Evolutionary conservation across 1,140 invertebrate genomes (phyloP).

Genomic region (Zaprionus lachaisei): DNA sequence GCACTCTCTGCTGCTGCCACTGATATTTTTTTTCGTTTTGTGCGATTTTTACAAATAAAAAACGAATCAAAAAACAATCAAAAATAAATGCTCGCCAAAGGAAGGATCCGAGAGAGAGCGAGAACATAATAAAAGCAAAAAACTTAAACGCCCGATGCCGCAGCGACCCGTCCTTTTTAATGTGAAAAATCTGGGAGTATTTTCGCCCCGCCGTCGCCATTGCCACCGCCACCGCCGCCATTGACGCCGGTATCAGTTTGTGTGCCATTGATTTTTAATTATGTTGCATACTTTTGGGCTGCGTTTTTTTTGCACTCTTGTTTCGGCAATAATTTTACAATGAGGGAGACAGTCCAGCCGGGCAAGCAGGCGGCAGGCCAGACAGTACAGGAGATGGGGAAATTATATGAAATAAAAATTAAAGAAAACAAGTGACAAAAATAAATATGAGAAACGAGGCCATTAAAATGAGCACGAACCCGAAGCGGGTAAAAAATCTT

Average conservation of each 20-base stretch:
- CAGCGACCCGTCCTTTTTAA: slow-evolving; percentile 56
- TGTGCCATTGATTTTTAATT: slow-evolving; percentile 84
- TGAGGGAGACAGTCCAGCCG: not conserved
- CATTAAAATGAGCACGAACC: slow-evolving; percentile 46
- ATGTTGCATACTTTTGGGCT: slow-evolving; percentile 75
- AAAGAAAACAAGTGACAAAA: slow-evolving; percentile 80
- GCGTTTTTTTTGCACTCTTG: slow-evolving; percentile 37
- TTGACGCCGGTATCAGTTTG: slow-evolving; percentile 67
- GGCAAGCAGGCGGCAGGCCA: not conserved
- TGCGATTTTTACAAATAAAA: slow-evolving; percentile 73
- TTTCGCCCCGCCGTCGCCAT: slow-evolving; percentile 28
- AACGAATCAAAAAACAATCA: slow-evolving; percentile 81
- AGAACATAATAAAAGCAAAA: slow-evolving; percentile 26
- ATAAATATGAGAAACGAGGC: slow-evolving; percentile 58
- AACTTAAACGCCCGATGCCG: slow-evolving; percentile 17
- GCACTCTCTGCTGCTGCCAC: not conserved
- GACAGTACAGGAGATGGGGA: slow-evolving; percentile 15
- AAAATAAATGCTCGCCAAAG: slow-evolving; percentile 72
- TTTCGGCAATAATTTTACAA: slow-evolving; percentile 47
- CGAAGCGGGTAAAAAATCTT: slow-evolving; percentile 36
- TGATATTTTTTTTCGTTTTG: slow-evolving; percentile 57
- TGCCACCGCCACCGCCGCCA: not conserved
- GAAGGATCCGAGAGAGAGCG: slow-evolving; percentile 17
- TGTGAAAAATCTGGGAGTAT: slow-evolving; percentile 72
- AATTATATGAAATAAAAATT: slow-evolving; percentile 80